A percentile compares a stretch with the other conserved stretches of the same genome.
phyloP scores from a whole-genome alignment of 2,888 invertebrate species.

The Operophtera brumata region DNA sequence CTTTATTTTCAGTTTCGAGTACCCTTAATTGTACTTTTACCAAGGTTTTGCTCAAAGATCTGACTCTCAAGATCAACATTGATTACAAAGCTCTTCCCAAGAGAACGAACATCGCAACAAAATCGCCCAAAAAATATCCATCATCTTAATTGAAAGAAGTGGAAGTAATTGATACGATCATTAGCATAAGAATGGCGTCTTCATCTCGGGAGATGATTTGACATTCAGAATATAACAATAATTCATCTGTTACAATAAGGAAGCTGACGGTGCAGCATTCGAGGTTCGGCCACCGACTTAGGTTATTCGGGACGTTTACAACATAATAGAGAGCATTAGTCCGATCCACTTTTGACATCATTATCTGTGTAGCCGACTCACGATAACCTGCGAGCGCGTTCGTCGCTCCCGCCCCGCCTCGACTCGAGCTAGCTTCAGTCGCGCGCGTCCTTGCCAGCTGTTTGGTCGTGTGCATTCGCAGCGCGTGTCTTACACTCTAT shows the following conservation, averaged over 20 bases:
- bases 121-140: constrained; percentile 23
- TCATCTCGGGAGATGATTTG: constrained; percentile 43
- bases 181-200: constrained; percentile 49
- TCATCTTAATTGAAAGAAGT: constrained; percentile 45
- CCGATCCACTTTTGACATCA: constrained; percentile 80
- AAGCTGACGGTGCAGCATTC: constrained; percentile 54
- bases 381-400: constrained; percentile 76
- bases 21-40: not conserved
- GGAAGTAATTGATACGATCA: constrained; percentile 51
- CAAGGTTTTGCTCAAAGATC: constrained; percentile 2
- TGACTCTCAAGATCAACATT: constrained; percentile 11
- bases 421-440: constrained; percentile 55
- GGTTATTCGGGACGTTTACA: constrained; percentile 68
- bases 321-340: constrained; percentile 78
- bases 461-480: constrained; percentile 50
- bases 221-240: constrained; percentile 35
- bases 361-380: constrained; percentile 76
- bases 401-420: constrained; percentile 68
- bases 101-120: not conserved
- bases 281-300: constrained; percentile 36
- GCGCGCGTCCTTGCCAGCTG: constrained; percentile 64
- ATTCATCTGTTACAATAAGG: constrained; percentile 38
- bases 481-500: constrained; percentile 41
- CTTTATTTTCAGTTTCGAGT: constrained; percentile 10
- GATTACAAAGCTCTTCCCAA: not conserved